phyloP scores from a whole-genome alignment of 2,797 vertebrate genomes.

The Caiman crocodilus region DNA sequence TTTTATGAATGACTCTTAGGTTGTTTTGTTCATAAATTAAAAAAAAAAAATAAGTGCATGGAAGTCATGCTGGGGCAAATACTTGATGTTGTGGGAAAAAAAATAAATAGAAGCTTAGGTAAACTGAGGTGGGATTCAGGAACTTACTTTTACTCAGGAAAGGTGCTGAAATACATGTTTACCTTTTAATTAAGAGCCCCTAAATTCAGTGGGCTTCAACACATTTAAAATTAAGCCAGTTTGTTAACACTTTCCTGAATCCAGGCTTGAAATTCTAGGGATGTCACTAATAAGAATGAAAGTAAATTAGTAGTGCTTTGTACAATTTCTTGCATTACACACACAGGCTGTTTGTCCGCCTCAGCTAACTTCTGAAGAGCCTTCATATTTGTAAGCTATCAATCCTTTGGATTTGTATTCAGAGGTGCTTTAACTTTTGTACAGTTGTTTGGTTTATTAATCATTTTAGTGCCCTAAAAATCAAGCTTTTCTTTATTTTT shows the following conservation, averaged over 20 bases:
- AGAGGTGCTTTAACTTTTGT: background rate
- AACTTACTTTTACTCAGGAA: background rate
- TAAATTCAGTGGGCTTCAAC: background rate
- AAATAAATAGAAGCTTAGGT: background rate
- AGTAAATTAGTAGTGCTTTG: background rate
- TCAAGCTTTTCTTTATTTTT: background rate
- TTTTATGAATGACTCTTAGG: background rate
- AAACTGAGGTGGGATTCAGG: constrained; percentile 11
- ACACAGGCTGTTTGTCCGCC: background rate
- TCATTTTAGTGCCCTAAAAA: background rate
- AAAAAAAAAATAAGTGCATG: background rate
- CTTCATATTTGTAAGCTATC: background rate
- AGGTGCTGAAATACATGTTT: constrained; percentile 11
- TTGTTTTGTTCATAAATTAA: background rate
- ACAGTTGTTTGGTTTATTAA: background rate
- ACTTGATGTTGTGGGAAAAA: background rate
- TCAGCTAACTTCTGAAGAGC: background rate
- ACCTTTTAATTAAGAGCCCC: constrained; percentile 5
- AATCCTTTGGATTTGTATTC: background rate
- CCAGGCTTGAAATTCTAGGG: background rate
- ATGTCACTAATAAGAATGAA: background rate
- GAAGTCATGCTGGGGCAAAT: background rate
- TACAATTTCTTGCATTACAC: background rate
- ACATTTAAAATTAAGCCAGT: background rate
- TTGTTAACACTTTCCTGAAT: constrained; percentile 16